Percentiles rank a stretch among this genome's conserved stretches.
phyloP scores from a whole-genome alignment of 2,113 vertebrate genomes.

The Propithecus coquereli region DNA sequence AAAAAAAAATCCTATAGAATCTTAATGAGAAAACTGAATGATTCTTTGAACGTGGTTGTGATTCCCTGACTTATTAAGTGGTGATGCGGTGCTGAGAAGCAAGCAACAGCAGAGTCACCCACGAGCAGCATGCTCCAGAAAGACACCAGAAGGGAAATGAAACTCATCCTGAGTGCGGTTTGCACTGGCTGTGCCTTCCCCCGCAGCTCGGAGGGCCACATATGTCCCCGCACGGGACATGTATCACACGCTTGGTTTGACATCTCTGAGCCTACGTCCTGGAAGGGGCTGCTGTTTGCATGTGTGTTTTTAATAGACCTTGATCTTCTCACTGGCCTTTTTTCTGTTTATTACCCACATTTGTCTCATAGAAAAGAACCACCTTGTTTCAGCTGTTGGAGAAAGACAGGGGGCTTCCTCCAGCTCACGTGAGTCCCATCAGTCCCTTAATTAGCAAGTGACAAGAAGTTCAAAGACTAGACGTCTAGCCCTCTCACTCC shows the following conservation, averaged over 20 bases:
- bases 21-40: slow-evolving; percentile 73
- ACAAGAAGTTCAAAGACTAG: not conserved
- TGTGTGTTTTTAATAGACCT: not conserved
- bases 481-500: no score
- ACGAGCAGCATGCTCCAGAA: not conserved
- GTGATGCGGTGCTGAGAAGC: not conserved
- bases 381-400: not conserved
- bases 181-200: accelerated
- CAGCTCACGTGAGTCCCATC: not conserved
- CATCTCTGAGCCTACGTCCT: not conserved
- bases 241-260: not conserved
- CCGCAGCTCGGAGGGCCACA: not conserved
- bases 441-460: not conserved
- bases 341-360: not conserved
- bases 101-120: not conserved
- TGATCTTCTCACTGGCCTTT: not conserved
- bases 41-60: slow-evolving; percentile 70
- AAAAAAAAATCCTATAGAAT: slow-evolving; percentile 71
- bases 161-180: not conserved
- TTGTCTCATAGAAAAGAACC: slow-evolving; percentile 7
- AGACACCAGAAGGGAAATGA: not conserved
- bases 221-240: not conserved
- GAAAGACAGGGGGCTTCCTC: not conserved
- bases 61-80: slow-evolving; percentile 47
- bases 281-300: not conserved